Base-by-base conservation (phyloP, 1,140 invertebrate genomes). In the Gonatopus flavifemur region DNA sequence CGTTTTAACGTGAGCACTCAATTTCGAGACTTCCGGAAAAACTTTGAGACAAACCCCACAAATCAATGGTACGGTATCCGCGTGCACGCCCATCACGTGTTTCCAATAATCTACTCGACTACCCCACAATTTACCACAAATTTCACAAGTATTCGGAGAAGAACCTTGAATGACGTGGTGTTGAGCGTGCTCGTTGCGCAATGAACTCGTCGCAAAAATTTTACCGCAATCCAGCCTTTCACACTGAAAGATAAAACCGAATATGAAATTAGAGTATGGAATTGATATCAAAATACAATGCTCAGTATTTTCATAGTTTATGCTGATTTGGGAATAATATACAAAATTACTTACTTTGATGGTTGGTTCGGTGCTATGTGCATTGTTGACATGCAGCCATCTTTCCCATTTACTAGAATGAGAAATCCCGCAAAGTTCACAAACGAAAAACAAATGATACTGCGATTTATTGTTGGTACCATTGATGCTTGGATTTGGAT, bases 21-120 rank as follows among this genome's bases (percentile, higher is more conserved):
- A 55, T 45, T 80, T 72, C 7, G 69, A 19, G 3, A 82, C 75
- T 19, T 76, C 73, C 1, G 74, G 68, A 41, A 81, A 80, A 22
- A 82, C 78, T 59, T 82, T 82, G 3, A 82, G 56, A 49, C 81
- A 82, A 21, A 82, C 78, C 1, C 81, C 81, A 46, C 81, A 82
- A 9, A 81, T 78, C n/a, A 80, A 65, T 2, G 80, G 80, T 12
- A 82, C 78, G 5, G 70, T 79, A 19, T 81, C 78, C 3, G 79
- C 66, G 46, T 82, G 81, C 0, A 82, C 80, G 5, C 80, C 80
- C 80, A 81, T 81, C 18, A 81, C 78, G 16, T 82, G 80, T 50
- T 82, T 82, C 74, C 80, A 82, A 52, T 80, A 82, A 55, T 82
- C 80, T 2, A 81, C 79, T 24, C 79, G 71, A 36, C 76, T 80